A percentile compares a stretch with the other conserved stretches of the same genome.
Conservation (phyloP, 2,113 vertebrate species). For the Tursiops truncatus region DNA sequence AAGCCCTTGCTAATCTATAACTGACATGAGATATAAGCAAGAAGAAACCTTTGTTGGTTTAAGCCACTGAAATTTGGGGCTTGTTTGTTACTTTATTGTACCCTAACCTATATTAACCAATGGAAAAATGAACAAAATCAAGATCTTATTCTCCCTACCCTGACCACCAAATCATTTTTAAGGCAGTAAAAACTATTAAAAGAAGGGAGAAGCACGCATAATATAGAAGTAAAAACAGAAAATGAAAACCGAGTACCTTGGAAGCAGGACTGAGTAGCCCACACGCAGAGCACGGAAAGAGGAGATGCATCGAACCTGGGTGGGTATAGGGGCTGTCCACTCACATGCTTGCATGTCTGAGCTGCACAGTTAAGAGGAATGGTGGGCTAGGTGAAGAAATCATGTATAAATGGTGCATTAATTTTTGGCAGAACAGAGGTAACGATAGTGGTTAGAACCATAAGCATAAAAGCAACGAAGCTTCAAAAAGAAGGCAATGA, state of each 20-base stretch:
- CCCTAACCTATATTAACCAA: not conserved
- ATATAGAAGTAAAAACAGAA: not conserved
- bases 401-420: slow-evolving; percentile 14
- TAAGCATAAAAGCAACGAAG: slow-evolving; percentile 57
- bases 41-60: not conserved
- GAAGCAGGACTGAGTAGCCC: not conserved
- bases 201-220: not conserved
- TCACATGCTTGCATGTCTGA: fast-evolving
- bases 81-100: not conserved
- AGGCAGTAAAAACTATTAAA: not conserved
- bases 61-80: not conserved
- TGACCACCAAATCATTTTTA: not conserved
- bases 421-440: slow-evolving; percentile 52
- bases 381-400: not conserved
- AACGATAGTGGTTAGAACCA: slow-evolving; percentile 44
- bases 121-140: not conserved
- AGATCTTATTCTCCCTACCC: not conserved
- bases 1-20: not conserved
- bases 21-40: not conserved
- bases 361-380: not conserved
- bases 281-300: not conserved
- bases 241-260: not conserved
- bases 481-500: slow-evolving; percentile 61
- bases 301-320: not conserved
- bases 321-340: fast-evolving